Evolutionary conservation across 2,888 invertebrate genomes (phyloP).

Genomic region (Eumerus sabulonum): DNA sequence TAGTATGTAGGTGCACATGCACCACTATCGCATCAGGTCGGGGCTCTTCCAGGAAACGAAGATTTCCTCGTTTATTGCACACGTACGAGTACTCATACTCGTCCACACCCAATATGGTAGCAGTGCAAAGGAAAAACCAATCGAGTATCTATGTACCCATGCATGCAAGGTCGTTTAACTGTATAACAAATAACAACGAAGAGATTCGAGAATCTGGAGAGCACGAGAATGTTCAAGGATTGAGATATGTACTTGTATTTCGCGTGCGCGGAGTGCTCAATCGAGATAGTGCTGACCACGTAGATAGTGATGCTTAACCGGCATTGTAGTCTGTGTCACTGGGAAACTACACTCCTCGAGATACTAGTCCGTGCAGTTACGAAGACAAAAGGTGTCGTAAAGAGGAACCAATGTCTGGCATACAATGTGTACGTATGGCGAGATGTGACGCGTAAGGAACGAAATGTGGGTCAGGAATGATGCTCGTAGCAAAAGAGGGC

Average conservation of each 20-base stretch:
- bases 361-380: constrained; percentile 1
- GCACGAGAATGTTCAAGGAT: constrained; percentile 39
- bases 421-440: constrained; percentile 35
- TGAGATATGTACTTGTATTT: constrained; percentile 69
- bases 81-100: background rate
- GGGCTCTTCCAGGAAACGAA: constrained; percentile 37
- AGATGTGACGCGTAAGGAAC: constrained; percentile 45
- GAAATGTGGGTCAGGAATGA: constrained; percentile 59
- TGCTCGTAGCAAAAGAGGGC: no score
- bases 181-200: constrained; percentile 22
- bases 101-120: constrained; percentile 46
- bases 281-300: constrained; percentile 46
- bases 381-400: constrained; percentile 64
- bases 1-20: constrained; percentile 1
- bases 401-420: constrained; percentile 50
- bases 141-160: constrained; percentile 45
- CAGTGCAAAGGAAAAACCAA: constrained; percentile 16
- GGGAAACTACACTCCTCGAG: constrained; percentile 30
- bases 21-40: background rate
- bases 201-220: constrained; percentile 21
- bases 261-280: constrained; percentile 52
- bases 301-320: background rate
- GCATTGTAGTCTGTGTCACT: constrained; percentile 52
- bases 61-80: background rate
- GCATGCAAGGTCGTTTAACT: constrained; percentile 69